Evolutionary conservation across 2,797 vertebrate genomes (phyloP).

Genomic region (Eulemur coronatus): DNA sequence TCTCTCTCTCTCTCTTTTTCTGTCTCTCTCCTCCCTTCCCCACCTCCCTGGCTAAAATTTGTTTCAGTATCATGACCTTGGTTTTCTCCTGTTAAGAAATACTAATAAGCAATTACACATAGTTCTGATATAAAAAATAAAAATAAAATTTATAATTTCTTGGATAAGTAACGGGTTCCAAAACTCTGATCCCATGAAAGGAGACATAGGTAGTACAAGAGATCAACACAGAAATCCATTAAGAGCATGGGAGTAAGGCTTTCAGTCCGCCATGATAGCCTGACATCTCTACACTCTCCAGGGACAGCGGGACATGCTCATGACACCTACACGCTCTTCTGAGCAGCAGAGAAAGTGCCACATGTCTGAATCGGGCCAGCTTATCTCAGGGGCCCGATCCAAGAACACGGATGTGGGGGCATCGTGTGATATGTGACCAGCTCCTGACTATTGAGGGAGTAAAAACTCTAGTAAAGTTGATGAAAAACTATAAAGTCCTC

Average conservation of each 20-base stretch:
- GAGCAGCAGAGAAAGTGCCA: background rate
- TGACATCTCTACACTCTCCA: background rate
- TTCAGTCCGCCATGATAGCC: accelerated
- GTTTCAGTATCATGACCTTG: background rate
- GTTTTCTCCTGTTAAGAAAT: background rate
- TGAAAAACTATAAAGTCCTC: background rate
- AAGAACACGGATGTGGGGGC: background rate
- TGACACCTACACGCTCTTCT: background rate
- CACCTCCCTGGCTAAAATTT: background rate
- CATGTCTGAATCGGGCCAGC: background rate
- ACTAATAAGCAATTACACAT: background rate
- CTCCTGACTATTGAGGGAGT: background rate
- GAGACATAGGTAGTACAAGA: background rate
- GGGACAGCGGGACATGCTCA: background rate
- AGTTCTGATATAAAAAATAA: background rate
- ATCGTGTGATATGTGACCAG: background rate
- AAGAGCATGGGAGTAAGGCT: no score
- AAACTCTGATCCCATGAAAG: background rate
- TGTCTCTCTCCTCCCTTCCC: background rate
- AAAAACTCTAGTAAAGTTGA: background rate
- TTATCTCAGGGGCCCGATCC: background rate
- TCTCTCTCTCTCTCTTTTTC: background rate
- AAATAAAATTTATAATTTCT: background rate
- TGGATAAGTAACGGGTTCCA: background rate
- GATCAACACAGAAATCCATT: background rate